These are phyloP conservation scores for Clarias fuscus DNA, from an alignment of 2,797 vertebrate species.

Conservation along the genomic window DNA sequence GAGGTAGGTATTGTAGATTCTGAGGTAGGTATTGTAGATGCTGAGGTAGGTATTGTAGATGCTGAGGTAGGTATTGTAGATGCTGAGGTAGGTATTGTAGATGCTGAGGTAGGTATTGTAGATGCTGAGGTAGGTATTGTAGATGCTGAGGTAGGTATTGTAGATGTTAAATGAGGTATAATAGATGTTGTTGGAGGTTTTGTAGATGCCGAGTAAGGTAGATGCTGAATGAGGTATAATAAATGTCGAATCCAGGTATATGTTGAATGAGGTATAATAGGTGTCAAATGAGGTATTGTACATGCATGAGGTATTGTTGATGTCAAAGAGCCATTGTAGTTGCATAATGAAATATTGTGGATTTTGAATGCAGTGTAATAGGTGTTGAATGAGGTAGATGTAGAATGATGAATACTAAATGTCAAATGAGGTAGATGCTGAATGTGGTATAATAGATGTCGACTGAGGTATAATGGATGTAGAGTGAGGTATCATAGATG, in stretches of 20 bases:
- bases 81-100: not conserved
- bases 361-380: not conserved
- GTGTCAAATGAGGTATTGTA: not conserved
- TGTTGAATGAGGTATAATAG: not conserved
- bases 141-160: not conserved
- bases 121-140: not conserved
- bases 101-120: not conserved
- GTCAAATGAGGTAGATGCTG: not conserved
- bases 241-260: not conserved
- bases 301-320: not conserved
- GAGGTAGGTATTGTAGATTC: not conserved
- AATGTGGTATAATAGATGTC: not conserved
- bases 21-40: no score
- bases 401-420: not conserved
- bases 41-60: not conserved
- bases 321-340: no score
- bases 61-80: not conserved
- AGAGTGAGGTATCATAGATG: no score
- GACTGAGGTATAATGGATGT: no score
- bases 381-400: not conserved
- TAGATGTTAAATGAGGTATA: not conserved
- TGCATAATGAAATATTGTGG: not conserved
- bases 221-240: not conserved
- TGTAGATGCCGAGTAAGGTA: not conserved
- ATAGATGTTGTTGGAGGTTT: not conserved